These are phyloP conservation scores for Antigone vipio DNA, from an alignment of 2,113 vertebrate genomes.

Conservation along the genomic window DNA sequence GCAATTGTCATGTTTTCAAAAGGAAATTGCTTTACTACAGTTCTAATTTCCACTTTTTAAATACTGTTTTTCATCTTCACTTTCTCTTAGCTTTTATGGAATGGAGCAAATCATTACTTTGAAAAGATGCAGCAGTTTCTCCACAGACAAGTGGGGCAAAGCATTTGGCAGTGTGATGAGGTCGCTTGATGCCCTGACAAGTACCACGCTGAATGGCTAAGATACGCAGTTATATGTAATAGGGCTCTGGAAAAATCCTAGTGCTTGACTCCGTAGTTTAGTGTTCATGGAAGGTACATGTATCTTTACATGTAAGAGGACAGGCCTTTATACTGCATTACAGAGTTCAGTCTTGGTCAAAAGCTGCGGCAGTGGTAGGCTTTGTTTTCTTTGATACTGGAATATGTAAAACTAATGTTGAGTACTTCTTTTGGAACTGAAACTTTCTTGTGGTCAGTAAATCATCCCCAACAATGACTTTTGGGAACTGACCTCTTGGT, in stretches of 20 bases:
- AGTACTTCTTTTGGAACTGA: background rate
- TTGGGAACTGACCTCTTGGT: background rate
- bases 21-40: background rate
- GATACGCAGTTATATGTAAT: rapidly evolving
- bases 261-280: background rate
- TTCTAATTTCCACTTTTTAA: background rate
- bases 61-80: background rate
- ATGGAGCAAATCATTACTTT: background rate
- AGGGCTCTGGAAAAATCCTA: background rate
- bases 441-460: background rate
- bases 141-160: background rate
- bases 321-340: background rate
- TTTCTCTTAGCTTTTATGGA: background rate
- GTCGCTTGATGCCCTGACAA: background rate
- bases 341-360: background rate
- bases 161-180: rapidly evolving
- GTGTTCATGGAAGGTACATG: rapidly evolving
- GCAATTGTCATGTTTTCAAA: background rate
- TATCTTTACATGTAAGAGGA: too few species aligned
- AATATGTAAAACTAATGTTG: background rate
- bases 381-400: background rate
- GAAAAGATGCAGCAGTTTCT: background rate
- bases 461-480: background rate
- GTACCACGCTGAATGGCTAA: background rate
- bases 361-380: background rate